These are phyloP conservation scores for Thereva unica DNA, from an alignment of 2,888 invertebrate genomes.

Conservation along the genomic window DNA sequence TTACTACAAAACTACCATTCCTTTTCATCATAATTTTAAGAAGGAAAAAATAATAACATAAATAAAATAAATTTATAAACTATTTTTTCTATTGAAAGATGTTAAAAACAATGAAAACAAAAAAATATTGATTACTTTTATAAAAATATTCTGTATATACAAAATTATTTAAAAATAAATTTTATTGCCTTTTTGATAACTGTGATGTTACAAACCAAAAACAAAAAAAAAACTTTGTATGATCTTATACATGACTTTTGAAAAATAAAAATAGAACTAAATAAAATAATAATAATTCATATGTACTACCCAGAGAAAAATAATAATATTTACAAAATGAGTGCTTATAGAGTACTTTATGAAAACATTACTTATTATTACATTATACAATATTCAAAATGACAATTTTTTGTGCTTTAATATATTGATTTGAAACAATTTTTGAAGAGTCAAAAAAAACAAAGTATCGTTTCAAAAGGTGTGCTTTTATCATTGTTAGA, in stretches of 20 bases:
- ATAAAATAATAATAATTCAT: constrained; percentile 8
- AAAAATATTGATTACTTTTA: neutral
- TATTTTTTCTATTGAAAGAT: too few species aligned
- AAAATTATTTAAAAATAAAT: constrained; percentile 27
- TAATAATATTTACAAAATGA: neutral
- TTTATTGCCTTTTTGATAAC: constrained; percentile 45
- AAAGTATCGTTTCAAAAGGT: neutral
- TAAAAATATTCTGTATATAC: constrained; percentile 19
- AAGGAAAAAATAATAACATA: too few species aligned
- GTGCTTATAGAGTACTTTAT: too few species aligned
- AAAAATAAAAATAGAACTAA: constrained; percentile 13
- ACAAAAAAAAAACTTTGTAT: constrained; percentile 21
- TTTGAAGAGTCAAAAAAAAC: too few species aligned
- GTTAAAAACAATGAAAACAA: too few species aligned
- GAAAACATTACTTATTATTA: too few species aligned
- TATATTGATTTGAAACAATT: too few species aligned
- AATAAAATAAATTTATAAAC: too few species aligned
- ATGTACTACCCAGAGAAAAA: constrained; percentile 1
- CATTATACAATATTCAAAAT: too few species aligned
- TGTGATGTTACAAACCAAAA: constrained; percentile 43
- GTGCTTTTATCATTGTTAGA: constrained; percentile 5
- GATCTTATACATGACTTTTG: constrained; percentile 27
- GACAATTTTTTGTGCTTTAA: too few species aligned
- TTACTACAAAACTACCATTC: too few species aligned
- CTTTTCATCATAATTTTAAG: too few species aligned